phyloP scores from a whole-genome alignment of 1,140 invertebrate genomes.

The Phthorimaea operculella region DNA sequence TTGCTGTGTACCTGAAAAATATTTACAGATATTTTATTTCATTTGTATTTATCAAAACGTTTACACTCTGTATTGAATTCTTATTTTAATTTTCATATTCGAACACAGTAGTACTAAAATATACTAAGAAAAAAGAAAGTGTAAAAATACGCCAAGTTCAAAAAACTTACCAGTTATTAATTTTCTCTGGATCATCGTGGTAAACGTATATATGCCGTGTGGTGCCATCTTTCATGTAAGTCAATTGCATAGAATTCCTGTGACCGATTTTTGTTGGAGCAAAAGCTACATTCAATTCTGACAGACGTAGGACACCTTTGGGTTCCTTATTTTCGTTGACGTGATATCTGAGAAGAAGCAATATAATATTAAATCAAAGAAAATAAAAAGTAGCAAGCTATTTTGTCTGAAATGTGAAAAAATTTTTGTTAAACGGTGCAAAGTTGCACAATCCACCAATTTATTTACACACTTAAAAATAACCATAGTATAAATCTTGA shows the following conservation, averaged over 20 bases:
- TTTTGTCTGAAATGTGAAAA: no score
- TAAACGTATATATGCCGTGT: slow-evolving; percentile 91
- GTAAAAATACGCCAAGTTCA: no score
- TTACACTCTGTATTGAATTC: slow-evolving; percentile 81
- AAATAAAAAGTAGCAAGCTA: neutral
- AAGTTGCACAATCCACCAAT: no score
- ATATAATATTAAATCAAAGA: slow-evolving; percentile 3
- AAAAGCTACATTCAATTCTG: slow-evolving; percentile 87
- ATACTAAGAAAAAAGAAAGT: no score
- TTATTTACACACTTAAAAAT: no score
- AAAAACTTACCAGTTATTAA: slow-evolving; percentile 78
- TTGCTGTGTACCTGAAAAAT: slow-evolving; percentile 87
- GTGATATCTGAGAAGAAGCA: slow-evolving; percentile 72
- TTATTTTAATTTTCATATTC: slow-evolving; percentile 91
- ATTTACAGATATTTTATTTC: no score
- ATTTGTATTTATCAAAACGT: no score
- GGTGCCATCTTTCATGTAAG: slow-evolving; percentile 83
- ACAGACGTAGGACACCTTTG: slow-evolving; percentile 84
- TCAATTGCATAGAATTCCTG: slow-evolving; percentile 83
- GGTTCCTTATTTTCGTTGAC: slow-evolving; percentile 87
- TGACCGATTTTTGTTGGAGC: slow-evolving; percentile 85
- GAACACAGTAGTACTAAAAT: slow-evolving; percentile 80
- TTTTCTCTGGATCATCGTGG: slow-evolving; percentile 85
- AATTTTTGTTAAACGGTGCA: no score
- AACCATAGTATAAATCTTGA: no score